phyloP scores from a whole-genome alignment of 2,888 invertebrate species.

The Neoascia interrupta region DNA sequence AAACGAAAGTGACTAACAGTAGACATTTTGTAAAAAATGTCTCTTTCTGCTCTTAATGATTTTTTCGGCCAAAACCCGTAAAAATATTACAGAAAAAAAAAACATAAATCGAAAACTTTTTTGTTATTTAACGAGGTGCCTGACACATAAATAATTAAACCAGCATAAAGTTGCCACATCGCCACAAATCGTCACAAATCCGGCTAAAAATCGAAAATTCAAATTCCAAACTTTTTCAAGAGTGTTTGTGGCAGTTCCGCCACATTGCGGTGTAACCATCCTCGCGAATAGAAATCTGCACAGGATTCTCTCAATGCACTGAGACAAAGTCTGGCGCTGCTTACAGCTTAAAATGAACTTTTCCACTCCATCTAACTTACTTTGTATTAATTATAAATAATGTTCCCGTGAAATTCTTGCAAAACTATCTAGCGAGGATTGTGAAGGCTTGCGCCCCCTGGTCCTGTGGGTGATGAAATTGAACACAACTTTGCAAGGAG shows the following conservation, averaged over 20 bases:
- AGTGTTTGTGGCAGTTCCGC: conserved; percentile 10
- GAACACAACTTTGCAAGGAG: conserved; percentile 30
- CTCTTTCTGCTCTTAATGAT: too few relatives aligned
- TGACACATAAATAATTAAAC: conserved; percentile 5
- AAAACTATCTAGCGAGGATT: conserved; percentile 36
- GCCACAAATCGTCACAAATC: conserved; percentile 17
- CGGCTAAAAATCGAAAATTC: conserved; percentile 28
- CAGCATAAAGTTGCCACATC: neutral
- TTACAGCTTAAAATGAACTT: conserved; percentile 54
- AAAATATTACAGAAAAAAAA: too few relatives aligned
- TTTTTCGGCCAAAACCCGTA: too few relatives aligned
- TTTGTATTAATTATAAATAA: conserved; percentile 58
- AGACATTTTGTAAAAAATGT: too few relatives aligned
- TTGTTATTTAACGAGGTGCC: neutral
- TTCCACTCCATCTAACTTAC: conserved; percentile 57
- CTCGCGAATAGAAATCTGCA: neutral
- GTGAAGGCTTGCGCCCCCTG: neutral
- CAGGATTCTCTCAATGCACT: neutral
- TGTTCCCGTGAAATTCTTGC: conserved; percentile 31
- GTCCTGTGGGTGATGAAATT: conserved; percentile 7
- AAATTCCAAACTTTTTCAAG: conserved; percentile 19
- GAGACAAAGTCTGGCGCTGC: conserved; percentile 10
- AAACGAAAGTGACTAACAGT: too few relatives aligned
- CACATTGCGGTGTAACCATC: conserved; percentile 33
- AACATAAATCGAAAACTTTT: too few relatives aligned